Evolutionary conservation across 2,113 vertebrate species (phyloP).

Genomic region (Acanthisitta chloris): DNA sequence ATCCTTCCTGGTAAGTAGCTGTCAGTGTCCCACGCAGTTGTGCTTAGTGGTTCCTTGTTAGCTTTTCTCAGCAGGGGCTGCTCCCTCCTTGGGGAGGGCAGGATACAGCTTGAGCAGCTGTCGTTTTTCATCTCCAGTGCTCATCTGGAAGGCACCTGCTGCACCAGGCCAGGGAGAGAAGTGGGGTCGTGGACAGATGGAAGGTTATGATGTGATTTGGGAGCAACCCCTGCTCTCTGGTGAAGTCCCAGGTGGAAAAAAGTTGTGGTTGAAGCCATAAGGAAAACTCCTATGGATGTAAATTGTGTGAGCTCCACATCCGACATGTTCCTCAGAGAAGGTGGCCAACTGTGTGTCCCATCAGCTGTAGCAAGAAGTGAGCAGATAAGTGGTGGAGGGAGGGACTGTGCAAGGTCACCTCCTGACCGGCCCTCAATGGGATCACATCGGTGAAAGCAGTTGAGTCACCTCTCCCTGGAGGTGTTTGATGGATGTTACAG

Average conservation of each 20-base stretch:
- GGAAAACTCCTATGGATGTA: neutral
- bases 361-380: neutral
- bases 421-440: neutral
- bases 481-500: slow-evolving; percentile 7
- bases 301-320: rapidly evolving
- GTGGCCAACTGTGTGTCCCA: neutral
- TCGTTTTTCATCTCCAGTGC: neutral
- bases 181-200: rapidly evolving
- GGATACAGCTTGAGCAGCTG: neutral
- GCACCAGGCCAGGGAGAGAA: rapidly evolving
- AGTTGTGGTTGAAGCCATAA: neutral
- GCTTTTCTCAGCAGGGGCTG: neutral
- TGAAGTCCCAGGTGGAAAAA: neutral
- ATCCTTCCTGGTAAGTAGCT: slow-evolving; percentile 1
- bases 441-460: neutral
- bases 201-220: neutral
- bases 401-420: neutral
- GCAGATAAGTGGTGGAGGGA: neutral
- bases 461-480: slow-evolving; percentile 17
- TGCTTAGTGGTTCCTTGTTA: neutral
- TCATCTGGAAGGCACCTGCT: slow-evolving; percentile 31
- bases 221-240: neutral
- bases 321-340: rapidly evolving
- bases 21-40: neutral
- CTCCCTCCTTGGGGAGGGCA: neutral